These are phyloP conservation scores for Zeus faber DNA, from an alignment of 2,113 vertebrate genomes.

Conservation along the genomic window DNA sequence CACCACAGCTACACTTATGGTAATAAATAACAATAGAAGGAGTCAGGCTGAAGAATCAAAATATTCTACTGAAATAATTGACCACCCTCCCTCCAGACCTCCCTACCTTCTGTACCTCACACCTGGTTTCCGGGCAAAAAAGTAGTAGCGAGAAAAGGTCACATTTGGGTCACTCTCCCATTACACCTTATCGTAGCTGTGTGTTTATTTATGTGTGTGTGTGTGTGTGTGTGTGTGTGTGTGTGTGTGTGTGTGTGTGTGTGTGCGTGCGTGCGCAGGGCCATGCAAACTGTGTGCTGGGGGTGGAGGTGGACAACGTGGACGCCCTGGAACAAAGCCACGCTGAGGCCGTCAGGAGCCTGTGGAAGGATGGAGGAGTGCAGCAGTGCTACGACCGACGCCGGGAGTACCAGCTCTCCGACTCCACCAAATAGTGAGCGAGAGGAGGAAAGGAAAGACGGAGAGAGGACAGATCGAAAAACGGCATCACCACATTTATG, in stretches of 20 bases:
- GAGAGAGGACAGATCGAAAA: too few relatives aligned
- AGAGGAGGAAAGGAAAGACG: too few relatives aligned
- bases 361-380: constrained; percentile 81
- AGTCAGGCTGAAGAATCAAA: too few relatives aligned
- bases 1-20: too few relatives aligned
- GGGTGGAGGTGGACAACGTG: constrained; percentile 82
- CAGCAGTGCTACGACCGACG: constrained; percentile 81
- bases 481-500: too few relatives aligned
- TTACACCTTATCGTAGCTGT: too few relatives aligned
- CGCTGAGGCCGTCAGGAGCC: constrained; percentile 71
- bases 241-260: constrained; percentile 3
- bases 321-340: constrained; percentile 62
- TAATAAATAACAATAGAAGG: too few relatives aligned
- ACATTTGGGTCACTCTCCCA: neutral
- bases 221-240: neutral
- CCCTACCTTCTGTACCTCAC: too few relatives aligned
- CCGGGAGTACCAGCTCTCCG: constrained; percentile 85
- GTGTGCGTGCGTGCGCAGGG: constrained; percentile 55
- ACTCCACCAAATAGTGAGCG: constrained; percentile 85
- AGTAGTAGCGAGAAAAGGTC: neutral
- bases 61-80: too few relatives aligned
- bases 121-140: too few relatives aligned
- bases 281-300: constrained; percentile 69
- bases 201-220: neutral
- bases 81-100: too few relatives aligned